Evolutionary conservation across 2,797 vertebrate genomes (phyloP), one percentile per base, ranked within the genome.

Genomic region (Typhlichthys subterraneus): DNA sequence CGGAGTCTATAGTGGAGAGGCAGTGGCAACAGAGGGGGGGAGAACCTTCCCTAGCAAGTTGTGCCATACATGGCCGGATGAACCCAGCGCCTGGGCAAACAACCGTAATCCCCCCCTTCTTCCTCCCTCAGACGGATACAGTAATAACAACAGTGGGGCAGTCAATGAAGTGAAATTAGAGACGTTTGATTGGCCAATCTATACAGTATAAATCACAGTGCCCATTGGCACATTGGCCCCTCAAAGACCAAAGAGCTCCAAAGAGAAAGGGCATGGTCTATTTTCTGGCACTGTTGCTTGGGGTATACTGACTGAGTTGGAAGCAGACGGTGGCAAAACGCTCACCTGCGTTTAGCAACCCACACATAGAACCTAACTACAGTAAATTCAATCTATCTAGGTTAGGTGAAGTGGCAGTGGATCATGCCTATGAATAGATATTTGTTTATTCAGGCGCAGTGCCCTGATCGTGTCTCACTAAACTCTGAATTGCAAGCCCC

Each of bases 281-380:
- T 23, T 3, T 23, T 23, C 23, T 29, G 23, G 23, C 23, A 29
- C 23, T 3, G 19, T 42, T 75, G 33, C 64, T 65, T 63, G 23
- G 61, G 10, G 57, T 63, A 68, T 8, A 49, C 51, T 61, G 70
- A 77, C 69, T 59, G 77, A 81, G 84, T 80, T 61, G 50, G 57
- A 79, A 73, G 38, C 47, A 15, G 66, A 33, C 55, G 11, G 2
- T 17, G 73, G 73, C 69, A 74, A 77, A 73, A 59, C 2, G 31
- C 0, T 53, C 68, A 61, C 62, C 59, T 80, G 79, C 45, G 49
- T 56, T 52, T 49, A 51, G 38, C 14, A 61, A 68, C 66, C 33
- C 3, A 3, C 60, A 47, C 2, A 51, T 54, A 14, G 29, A 72
- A 75, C 53, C 45, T 4, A 7, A 17, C 53, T 71, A 29, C 23